Percentiles rank a stretch among this genome's conserved stretches.
These are phyloP conservation scores for Caenorhabditis latens DNA, from an alignment of 1,140 invertebrate species.

Conservation along the genomic window DNA sequence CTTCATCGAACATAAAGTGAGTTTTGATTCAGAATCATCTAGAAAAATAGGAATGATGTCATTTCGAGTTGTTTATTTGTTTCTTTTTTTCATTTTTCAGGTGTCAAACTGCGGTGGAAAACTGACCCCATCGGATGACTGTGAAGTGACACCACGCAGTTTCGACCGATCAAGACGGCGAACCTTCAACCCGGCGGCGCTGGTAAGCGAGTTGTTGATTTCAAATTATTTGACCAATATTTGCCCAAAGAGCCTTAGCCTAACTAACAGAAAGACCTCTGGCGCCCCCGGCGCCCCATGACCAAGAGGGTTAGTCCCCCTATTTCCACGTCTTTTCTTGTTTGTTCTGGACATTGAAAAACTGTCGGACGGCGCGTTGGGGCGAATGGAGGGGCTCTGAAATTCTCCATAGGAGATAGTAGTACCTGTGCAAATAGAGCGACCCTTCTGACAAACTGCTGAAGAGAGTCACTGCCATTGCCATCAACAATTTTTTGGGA, in stretches of 20 bases:
- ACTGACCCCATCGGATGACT: constrained; percentile 66
- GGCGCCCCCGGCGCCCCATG: constrained; percentile 39
- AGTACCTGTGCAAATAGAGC: constrained; percentile 54
- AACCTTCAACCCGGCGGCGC: constrained; percentile 64
- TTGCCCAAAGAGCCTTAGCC: constrained; percentile 40
- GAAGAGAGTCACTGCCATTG: constrained; percentile 25
- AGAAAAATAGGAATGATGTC: background rate
- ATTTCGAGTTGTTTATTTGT: constrained; percentile 31
- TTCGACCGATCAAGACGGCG: constrained; percentile 61
- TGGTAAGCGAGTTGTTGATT: constrained; percentile 38
- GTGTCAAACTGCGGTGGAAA: constrained; percentile 68
- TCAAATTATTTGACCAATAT: constrained; percentile 35
- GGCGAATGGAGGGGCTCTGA: constrained; percentile 11
- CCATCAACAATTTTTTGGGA: constrained; percentile 40
- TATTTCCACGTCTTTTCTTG: constrained; percentile 28
- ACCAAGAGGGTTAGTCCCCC: constrained; percentile 51
- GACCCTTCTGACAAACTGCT: constrained; percentile 32
- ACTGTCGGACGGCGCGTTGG: constrained; percentile 30
- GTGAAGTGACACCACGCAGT: constrained; percentile 64
- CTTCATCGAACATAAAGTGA: constrained; percentile 77
- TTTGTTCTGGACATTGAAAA: constrained; percentile 55
- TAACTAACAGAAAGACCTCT: background rate
- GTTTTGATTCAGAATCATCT: background rate
- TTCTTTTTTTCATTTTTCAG: constrained; percentile 50
- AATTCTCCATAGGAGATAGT: constrained; percentile 47